Evolutionary conservation across 1,140 invertebrate species (phyloP), one percentile per base, ranked within the genome.

Genomic region (Lethocerus indicus): DNA sequence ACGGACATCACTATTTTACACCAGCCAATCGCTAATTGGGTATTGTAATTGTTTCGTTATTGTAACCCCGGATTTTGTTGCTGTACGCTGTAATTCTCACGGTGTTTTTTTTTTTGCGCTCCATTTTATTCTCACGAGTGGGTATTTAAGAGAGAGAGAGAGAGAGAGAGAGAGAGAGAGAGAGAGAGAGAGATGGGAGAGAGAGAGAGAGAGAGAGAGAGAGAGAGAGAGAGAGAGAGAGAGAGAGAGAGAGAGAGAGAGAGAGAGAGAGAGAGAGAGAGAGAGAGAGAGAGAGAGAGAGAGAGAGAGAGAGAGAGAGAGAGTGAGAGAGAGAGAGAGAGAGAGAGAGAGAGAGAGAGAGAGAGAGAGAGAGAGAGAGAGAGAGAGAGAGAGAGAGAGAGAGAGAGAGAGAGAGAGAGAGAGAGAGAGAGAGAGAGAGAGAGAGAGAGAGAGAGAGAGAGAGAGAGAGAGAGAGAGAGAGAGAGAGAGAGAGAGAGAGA

Each of bases 1-100:
- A 66, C 70, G 14, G 76, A 80, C 58, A 61, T 79, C 39, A 67
- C 71, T 1, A 56, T 71, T 21, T 70, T 75, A 1, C 71, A 78
- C 53, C 68, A 70, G 56, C 71, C 74, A 3, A 59, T 77, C 9
- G 65, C 69, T 18, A 62, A 64, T 20, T 56, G 68, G 66, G 58
- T 69, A 50, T n/a, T n/a, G n/a, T n/a, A n/a, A n/a, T n/a, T n/a
- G n/a, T n/a, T n/a, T n/a, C n/a, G n/a, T n/a, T n/a, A n/a, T n/a
- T n/a, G n/a, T n/a, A n/a, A n/a, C n/a, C n/a, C n/a, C n/a, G n/a
- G n/a, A n/a, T n/a, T n/a, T n/a, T n/a, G n/a, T n/a, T n/a, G n/a
- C n/a, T n/a, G n/a, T n/a, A n/a, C n/a, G n/a, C n/a, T n/a, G n/a
- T n/a, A n/a, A n/a, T n/a, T n/a, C n/a, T n/a, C n/a, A n/a, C n/a